Percentiles rank a stretch among this genome's conserved stretches.
Evolutionary conservation across 2,888 invertebrate species (phyloP).

Genomic region (Oasisia sp.): DNA sequence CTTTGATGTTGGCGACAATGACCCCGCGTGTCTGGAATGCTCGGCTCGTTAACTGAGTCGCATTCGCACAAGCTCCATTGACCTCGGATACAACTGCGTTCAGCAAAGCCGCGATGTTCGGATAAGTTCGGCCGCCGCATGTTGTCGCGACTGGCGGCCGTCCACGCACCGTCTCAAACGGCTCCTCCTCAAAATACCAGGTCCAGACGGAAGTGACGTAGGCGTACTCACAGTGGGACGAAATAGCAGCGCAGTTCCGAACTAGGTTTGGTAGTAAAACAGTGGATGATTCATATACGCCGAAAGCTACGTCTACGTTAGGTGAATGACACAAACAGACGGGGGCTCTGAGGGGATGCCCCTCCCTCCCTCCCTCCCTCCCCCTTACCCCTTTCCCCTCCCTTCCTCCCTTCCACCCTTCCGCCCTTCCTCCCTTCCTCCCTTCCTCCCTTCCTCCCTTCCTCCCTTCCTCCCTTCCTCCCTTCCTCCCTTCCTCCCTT

Average conservation of each 20-base stretch:
- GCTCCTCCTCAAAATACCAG: not conserved
- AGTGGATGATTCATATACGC: not conserved
- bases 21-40: not conserved
- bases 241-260: not conserved
- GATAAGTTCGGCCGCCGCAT: not conserved
- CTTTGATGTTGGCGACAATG: conserved; percentile 13
- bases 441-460: not conserved
- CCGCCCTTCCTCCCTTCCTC: not conserved
- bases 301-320: not conserved
- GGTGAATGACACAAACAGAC: not conserved
- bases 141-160: not conserved
- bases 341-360: not conserved
- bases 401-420: not conserved
- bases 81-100: not conserved
- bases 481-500: not conserved
- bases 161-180: not conserved
- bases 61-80: not conserved
- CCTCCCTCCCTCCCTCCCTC: not conserved
- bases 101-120: not conserved
- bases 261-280: not conserved
- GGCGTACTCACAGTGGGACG: not conserved
- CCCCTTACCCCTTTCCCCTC: not conserved
- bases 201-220: not conserved
- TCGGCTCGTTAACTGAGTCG: not conserved
- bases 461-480: not conserved